Evolutionary conservation across 2,888 invertebrate species (phyloP).

Genomic region (Pseudoips prasinana): DNA sequence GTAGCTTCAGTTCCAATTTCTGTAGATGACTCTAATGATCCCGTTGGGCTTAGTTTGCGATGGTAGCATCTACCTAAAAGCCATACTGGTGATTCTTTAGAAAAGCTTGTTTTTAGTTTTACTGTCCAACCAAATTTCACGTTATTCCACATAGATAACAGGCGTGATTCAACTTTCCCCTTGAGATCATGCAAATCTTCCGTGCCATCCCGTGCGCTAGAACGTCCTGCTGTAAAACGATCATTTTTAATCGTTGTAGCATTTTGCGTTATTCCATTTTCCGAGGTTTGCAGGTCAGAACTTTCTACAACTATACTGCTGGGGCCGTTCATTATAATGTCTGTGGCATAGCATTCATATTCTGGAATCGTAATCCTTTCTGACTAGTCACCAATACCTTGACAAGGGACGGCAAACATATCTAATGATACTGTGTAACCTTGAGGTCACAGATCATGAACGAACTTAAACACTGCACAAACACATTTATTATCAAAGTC

Average conservation of each 20-base stretch:
- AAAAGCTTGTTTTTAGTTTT: conserved; percentile 88
- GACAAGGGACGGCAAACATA: too few relatives aligned
- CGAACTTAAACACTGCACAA: too few relatives aligned
- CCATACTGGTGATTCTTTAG: conserved; percentile 94
- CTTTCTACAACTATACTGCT: conserved; percentile 49
- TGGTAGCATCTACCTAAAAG: conserved; percentile 92
- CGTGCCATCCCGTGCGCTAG: conserved; percentile 58
- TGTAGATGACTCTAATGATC: conserved; percentile 81
- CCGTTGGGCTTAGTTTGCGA: conserved; percentile 84
- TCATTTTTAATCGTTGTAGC: conserved; percentile 43
- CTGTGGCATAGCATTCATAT: conserved; percentile 20
- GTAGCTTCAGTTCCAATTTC: conserved; percentile 84
- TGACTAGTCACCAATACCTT: conserved; percentile 23
- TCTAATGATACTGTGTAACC: too few relatives aligned
- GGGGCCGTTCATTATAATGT: conserved; percentile 58
- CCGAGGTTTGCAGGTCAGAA: conserved; percentile 46
- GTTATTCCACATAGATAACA: conserved; percentile 95
- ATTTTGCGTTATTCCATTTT: conserved; percentile 44
- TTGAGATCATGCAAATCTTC: conserved; percentile 82
- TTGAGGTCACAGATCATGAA: too few relatives aligned
- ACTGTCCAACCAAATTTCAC: conserved; percentile 94
- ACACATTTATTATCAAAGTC: too few relatives aligned
- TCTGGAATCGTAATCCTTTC: conserved; percentile 15
- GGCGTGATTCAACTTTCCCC: conserved; percentile 90
- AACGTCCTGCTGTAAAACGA: conserved; percentile 43